Conservation (phyloP, 2,888 invertebrate genomes). For the Xestoiulus laeticollis region DNA sequence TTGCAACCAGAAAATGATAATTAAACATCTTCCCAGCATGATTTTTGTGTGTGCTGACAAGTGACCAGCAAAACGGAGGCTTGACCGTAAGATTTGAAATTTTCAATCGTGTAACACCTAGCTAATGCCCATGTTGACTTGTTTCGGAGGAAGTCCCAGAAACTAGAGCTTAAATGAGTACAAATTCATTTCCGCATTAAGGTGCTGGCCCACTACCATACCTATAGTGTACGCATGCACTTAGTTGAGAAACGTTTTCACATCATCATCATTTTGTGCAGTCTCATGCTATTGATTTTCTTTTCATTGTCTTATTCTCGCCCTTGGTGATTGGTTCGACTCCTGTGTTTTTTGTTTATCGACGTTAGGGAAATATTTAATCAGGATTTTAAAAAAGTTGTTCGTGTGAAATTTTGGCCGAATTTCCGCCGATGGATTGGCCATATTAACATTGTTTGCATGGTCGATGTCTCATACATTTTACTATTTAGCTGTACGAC, state of each 20-base stretch:
- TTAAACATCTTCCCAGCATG: neutral
- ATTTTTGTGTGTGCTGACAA: neutral
- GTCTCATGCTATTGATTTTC: slow-evolving; percentile 35
- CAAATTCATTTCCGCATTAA: slow-evolving; percentile 34
- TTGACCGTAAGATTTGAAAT: neutral
- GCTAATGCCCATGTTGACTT: no score
- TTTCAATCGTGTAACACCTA: neutral
- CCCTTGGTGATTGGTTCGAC: neutral
- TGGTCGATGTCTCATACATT: neutral
- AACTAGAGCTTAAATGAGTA: neutral
- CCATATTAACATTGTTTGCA: neutral
- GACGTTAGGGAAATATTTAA: neutral
- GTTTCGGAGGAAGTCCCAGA: neutral
- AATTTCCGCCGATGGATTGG: neutral
- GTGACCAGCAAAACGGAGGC: neutral
- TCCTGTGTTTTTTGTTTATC: neutral
- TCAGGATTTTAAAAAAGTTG: neutral
- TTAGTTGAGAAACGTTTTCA: neutral
- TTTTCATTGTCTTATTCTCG: slow-evolving; percentile 36
- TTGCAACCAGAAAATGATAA: neutral
- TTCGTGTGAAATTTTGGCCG: slow-evolving; percentile 32
- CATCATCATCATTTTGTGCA: slow-evolving; percentile 27
- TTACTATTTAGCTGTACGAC: neutral
- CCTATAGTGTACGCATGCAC: neutral
- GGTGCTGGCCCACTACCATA: slow-evolving; percentile 18